Conservation (phyloP, 2,113 vertebrate genomes). For the Crotalus helleri region DNA sequence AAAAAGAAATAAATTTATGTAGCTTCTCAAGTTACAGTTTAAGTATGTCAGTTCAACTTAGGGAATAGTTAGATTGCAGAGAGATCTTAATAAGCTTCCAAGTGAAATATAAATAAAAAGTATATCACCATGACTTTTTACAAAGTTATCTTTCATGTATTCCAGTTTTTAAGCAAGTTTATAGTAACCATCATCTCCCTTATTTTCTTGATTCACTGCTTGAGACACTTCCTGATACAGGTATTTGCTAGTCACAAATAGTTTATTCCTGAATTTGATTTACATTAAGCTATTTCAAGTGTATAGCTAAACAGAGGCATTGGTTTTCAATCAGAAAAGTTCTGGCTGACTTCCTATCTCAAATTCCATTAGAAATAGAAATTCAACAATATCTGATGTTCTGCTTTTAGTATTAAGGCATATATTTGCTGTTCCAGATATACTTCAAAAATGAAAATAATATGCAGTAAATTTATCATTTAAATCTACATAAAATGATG, state of each 20-base stretch:
- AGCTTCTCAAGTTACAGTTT: neutral
- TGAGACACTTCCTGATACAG: neutral
- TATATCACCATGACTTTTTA: neutral
- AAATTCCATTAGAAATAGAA: neutral
- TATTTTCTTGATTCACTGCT: neutral
- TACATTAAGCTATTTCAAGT: neutral
- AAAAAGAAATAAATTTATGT: neutral
- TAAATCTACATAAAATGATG: neutral
- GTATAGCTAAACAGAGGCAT: neutral
- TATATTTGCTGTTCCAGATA: neutral
- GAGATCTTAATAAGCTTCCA: neutral
- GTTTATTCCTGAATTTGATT: neutral
- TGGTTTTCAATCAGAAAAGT: neutral
- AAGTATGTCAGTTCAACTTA: neutral
- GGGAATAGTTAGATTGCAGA: neutral
- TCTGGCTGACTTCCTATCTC: neutral
- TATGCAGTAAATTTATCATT: neutral
- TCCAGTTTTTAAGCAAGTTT: neutral
- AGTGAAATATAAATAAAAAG: neutral
- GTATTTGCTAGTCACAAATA: neutral
- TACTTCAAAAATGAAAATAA: neutral
- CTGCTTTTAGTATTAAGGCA: neutral
- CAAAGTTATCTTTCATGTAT: neutral
- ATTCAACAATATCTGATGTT: neutral
- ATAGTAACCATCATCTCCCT: neutral